These are phyloP conservation scores for Oreochromis mossambicus DNA, from an alignment of 2,797 vertebrate species.

Conservation along the genomic window DNA sequence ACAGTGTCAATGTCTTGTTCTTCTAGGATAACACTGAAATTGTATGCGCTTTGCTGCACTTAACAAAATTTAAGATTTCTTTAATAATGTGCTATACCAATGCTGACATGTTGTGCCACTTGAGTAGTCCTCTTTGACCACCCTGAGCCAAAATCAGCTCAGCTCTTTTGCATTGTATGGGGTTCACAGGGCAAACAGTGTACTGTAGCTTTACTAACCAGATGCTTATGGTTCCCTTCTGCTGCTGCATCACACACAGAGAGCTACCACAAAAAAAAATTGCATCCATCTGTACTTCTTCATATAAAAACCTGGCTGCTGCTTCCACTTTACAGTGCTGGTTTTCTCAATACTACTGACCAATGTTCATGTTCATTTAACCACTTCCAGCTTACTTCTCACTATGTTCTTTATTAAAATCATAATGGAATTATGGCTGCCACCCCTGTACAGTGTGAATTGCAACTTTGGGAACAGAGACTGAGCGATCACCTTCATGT, in stretches of 20 bases:
- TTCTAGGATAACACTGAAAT: constrained; percentile 67
- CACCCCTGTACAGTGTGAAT: constrained; percentile 41
- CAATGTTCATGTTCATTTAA: constrained; percentile 36
- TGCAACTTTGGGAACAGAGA: constrained; percentile 33
- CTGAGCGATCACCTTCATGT: constrained; percentile 15
- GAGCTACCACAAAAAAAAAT: constrained; percentile 46
- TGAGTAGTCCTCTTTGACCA: constrained; percentile 56
- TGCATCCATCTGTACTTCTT: constrained; percentile 59
- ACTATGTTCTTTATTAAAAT: constrained; percentile 52
- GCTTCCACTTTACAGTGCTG: constrained; percentile 50
- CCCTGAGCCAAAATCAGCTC: constrained; percentile 45
- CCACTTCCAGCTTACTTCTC: constrained; percentile 42
- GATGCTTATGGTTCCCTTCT: constrained; percentile 64
- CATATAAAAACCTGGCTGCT: constrained; percentile 59
- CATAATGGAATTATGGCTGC: constrained; percentile 35
- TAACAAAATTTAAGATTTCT: constrained; percentile 63
- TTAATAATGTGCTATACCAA: constrained; percentile 71
- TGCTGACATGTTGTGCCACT: constrained; percentile 71
- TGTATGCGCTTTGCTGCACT: constrained; percentile 74
- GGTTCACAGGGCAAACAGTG: constrained; percentile 68
- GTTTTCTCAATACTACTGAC: constrained; percentile 65
- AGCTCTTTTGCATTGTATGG: constrained; percentile 55
- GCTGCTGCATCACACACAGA: constrained; percentile 62
- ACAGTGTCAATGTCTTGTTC: constrained; percentile 61
- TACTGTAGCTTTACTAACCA: constrained; percentile 78